Base-by-base conservation (phyloP, 1,140 invertebrate genomes). In the Archegozetes longisetosus region DNA sequence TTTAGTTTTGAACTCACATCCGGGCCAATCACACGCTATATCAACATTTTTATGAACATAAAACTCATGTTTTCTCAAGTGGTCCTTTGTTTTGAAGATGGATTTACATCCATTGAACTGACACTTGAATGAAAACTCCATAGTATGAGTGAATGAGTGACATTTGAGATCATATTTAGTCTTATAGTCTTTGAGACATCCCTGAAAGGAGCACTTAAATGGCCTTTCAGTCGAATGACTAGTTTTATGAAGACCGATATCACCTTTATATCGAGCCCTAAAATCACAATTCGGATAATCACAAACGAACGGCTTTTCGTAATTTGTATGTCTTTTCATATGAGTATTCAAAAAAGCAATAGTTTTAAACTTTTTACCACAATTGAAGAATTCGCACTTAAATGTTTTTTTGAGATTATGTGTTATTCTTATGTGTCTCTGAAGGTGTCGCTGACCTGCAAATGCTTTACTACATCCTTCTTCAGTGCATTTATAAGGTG, bases 81-180 rank as follows among this genome's bases (percentile, higher is more conserved):
- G 2, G 40, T 49, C 6, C 1, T 23, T 9, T 47, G 46, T 49
- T 2, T 24, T 27, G 24, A 49, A 58, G 2, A 58, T 53, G 4
- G 46, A 40, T 3, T 25, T 52, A 53, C 57, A 58, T 23, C 57
- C 57, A 22, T 14, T 26, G 24, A 3, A 58, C 1, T 40, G 48
- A 51, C 57, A 58, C 4, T 58, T 2, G 2, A 51, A 58, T 40
- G 2, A 25, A 29, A 50, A 25, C 9, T n/a, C 47, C 32, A 17
- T 2, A 46, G 29, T 9, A 24, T 58, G 57, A 9, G 6, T 53
- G 20, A 52, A 3, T 51, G 17, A 14, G 40, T 76, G 74, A 24
- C 83, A 80, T 72, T 83, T 84, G 27, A 81, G 72, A 46, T 83
- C 83, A 66, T 84, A 83, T n/a, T 81, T 82, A 6, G 82, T 84